phyloP scores from a whole-genome alignment of 2,888 invertebrate species.

The Operophtera brumata region DNA sequence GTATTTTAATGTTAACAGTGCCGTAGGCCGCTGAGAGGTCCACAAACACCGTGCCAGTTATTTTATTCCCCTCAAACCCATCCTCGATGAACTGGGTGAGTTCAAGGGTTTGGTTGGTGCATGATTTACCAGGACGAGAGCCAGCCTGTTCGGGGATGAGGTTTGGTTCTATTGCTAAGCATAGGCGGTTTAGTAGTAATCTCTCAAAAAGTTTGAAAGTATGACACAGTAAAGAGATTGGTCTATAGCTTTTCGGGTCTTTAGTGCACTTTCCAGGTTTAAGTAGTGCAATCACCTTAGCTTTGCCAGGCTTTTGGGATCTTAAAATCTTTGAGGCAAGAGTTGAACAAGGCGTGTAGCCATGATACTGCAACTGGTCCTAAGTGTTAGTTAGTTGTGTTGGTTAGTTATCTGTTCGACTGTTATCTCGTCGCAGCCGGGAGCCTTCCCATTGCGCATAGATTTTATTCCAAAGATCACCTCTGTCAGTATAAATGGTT shows the following conservation, averaged over 20 bases:
- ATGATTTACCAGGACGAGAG: no score
- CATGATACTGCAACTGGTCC: neutral
- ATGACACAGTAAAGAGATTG: neutral
- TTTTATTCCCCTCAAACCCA: no score
- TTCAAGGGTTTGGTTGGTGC: no score
- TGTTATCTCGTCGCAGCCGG: slow-evolving; percentile 3
- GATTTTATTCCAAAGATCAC: neutral
- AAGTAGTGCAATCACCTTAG: neutral
- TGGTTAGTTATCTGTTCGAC: slow-evolving; percentile 9
- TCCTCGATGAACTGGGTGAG: no score
- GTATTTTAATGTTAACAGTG: no score
- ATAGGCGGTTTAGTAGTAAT: neutral
- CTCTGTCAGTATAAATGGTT: neutral
- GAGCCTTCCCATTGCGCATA: slow-evolving; percentile 2
- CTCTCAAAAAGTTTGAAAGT: slow-evolving; percentile 1
- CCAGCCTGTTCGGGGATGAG: no score
- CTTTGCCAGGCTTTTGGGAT: neutral
- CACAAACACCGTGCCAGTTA: no score
- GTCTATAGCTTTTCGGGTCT: slow-evolving; percentile 4
- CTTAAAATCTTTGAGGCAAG: neutral
- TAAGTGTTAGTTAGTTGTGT: no score
- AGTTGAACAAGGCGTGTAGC: neutral
- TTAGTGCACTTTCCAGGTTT: neutral
- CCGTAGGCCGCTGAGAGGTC: no score
- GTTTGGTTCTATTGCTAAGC: neutral